Base-by-base conservation (phyloP, 2,888 invertebrate genomes). In the Sceliomorpha sp. region DNA sequence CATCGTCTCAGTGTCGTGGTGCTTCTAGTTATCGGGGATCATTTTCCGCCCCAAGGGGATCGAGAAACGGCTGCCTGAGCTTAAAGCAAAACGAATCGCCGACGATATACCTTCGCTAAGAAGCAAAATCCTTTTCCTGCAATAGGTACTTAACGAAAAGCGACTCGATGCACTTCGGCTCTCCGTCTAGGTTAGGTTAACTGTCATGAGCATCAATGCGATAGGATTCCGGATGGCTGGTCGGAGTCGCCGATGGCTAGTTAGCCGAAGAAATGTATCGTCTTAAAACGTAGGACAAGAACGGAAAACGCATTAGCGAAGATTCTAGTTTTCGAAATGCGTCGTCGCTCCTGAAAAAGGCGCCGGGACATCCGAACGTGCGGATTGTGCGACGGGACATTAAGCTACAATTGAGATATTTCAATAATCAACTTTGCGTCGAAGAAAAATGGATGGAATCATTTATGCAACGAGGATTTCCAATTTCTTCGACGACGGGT, bases 1-100 rank as follows among this genome's bases (percentile, higher is more conserved):
- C 62, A 40, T 63, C 63, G 68, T 64, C 53, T 53, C 42, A 47
- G 66, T 55, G 53, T 56, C 40, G 27, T 32, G 47, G 55, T 55
- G 63, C 72, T 80, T 77, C 81, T 83, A 82, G 84, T 84, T 85
- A 85, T 85, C 85, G 81, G 74, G 80, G 81, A 85, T 85, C 83
- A 84, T 85, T 85, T 83, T 82, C 81, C 78, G 72, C 62, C 75
- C 72, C 75, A 70, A 74, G 74, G 79, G 83, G 76, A 82, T 80
- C 75, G 74, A 68, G 55, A 44, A 70, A 70, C 72, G 70, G 67
- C 63, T 47, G 63, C 32, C 42, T 71, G 74, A 74, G 79, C 78
- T 84, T 84, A 83, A 81, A 81, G 82, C 79, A 79, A 80, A 84
- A 82, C 82, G 84, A 83, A 82, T 83, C 80, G 80, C 77, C 78